A percentile compares a stretch with the other conserved stretches of the same genome.
Evolutionary conservation across 2,113 vertebrate species (phyloP).

Genomic region (Sturnus vulgaris): DNA sequence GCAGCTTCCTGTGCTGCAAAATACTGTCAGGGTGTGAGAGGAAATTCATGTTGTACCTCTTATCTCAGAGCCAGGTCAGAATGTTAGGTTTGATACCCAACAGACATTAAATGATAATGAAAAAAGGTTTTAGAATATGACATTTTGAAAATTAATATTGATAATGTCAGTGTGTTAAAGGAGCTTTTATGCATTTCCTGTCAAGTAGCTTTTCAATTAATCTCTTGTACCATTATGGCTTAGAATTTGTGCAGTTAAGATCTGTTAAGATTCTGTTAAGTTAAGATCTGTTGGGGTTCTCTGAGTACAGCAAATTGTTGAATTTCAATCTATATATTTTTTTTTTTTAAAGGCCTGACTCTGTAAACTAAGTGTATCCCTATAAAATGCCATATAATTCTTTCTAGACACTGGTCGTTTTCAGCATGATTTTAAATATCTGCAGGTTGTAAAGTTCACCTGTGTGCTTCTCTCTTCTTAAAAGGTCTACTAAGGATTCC

Average conservation of each 20-base stretch:
- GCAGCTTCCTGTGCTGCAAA: slow-evolving; percentile 58
- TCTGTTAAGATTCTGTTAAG: background rate
- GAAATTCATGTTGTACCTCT: background rate
- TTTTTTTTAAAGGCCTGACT: background rate
- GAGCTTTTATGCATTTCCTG: background rate
- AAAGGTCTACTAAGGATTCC: slow-evolving; percentile 88
- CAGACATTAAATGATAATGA: background rate
- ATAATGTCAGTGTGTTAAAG: background rate
- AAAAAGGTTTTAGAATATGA: background rate
- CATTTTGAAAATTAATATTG: background rate
- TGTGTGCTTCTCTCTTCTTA: background rate
- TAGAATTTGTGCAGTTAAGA: background rate
- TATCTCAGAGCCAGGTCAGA: background rate
- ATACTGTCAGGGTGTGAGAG: slow-evolving; percentile 33
- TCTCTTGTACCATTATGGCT: background rate
- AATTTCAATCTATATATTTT: background rate
- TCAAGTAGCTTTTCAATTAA: background rate
- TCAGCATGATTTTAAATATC: background rate
- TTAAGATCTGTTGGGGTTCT: background rate
- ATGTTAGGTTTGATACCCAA: background rate
- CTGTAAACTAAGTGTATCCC: background rate
- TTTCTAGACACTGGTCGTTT: background rate
- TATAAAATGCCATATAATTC: background rate
- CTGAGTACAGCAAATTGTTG: background rate
- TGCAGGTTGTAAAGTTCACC: background rate